phyloP scores from a whole-genome alignment of 2,888 invertebrate species.

The Epinotia nisella region DNA sequence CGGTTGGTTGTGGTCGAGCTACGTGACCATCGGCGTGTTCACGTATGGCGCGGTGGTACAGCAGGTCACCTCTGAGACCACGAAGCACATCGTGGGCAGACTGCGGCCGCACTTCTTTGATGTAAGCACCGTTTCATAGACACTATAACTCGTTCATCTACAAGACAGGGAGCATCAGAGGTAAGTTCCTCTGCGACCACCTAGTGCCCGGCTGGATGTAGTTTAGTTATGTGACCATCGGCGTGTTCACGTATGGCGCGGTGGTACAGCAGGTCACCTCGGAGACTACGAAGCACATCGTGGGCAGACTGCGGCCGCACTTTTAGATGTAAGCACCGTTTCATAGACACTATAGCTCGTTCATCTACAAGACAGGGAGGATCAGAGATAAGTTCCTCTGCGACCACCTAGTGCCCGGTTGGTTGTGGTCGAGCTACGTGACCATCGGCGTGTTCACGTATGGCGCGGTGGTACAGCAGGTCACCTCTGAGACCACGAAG shows the following conservation, averaged over 20 bases:
- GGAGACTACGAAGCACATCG: conserved; percentile 91
- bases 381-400: conserved; percentile 70
- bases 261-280: conserved; percentile 90
- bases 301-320: conserved; percentile 94
- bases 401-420: conserved; percentile 83
- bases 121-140: conserved; percentile 57
- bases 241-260: conserved; percentile 91
- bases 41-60: conserved; percentile 90
- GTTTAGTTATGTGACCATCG: conserved; percentile 86
- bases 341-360: background rate
- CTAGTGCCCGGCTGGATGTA: conserved; percentile 86
- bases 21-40: conserved; percentile 87
- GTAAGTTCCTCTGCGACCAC: conserved; percentile 72
- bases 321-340: conserved; percentile 85
- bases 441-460: conserved; percentile 89
- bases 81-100: conserved; percentile 92
- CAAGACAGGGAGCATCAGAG: too few species aligned
- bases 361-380: too few species aligned
- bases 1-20: conserved; percentile 87
- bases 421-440: conserved; percentile 87
- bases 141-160: too few species aligned
- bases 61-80: conserved; percentile 90
- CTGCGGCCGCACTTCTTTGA: conserved; percentile 93
- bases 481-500: conserved; percentile 92
- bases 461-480: conserved; percentile 89